Conservation (phyloP, 2,113 vertebrate genomes). For the Otis tarda region DNA sequence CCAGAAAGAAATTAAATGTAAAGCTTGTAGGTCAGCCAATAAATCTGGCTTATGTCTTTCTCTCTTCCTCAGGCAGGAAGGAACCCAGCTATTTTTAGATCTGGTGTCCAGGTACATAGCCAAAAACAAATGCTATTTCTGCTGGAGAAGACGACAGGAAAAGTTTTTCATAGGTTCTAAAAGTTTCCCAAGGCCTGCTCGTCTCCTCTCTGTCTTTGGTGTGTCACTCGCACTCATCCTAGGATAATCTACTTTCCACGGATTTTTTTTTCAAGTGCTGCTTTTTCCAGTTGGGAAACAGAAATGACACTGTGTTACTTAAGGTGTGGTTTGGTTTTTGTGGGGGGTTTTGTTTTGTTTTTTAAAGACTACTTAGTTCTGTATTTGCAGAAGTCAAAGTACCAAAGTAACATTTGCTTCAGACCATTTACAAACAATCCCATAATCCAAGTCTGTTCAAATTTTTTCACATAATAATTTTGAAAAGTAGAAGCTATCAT, state of each 20-base stretch:
- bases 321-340: no score
- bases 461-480: neutral
- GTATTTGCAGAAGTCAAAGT: neutral
- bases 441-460: neutral
- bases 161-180: neutral
- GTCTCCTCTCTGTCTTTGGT: neutral
- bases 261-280: neutral
- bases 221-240: neutral
- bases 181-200: neutral
- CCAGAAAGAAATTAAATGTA: slow-evolving; percentile 18
- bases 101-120: slow-evolving; percentile 44
- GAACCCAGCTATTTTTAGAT: slow-evolving; percentile 28
- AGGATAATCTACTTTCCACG: neutral
- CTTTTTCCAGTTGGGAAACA: neutral
- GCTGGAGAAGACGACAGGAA: neutral
- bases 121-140: slow-evolving; percentile 19
- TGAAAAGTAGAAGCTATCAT: neutral
- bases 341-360: neutral
- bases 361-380: neutral
- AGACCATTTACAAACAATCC: neutral
- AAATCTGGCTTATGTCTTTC: slow-evolving; percentile 22
- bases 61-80: slow-evolving; percentile 55
- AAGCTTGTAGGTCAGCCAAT: slow-evolving; percentile 35
- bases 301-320: neutral
- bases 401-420: neutral